These are phyloP conservation scores for Mactra quadrangularis DNA, from an alignment of 1,140 invertebrate genomes.

Conservation along the genomic window DNA sequence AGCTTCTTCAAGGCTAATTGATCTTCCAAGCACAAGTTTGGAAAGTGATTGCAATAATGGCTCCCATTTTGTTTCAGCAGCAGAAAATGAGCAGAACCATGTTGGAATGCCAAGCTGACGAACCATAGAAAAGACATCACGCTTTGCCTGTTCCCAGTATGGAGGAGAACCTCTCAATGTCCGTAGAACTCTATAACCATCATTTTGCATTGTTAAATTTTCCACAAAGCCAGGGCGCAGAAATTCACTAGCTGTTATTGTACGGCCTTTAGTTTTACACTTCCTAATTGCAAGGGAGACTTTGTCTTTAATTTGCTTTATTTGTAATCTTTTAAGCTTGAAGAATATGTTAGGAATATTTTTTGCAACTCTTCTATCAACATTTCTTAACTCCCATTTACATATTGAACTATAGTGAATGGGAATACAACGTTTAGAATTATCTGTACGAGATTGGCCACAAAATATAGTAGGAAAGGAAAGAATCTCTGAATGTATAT, in stretches of 20 bases:
- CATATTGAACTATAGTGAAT: conserved; percentile 50
- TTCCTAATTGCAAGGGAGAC: conserved; percentile 61
- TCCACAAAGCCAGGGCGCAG: conserved; percentile 40
- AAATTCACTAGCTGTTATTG: conserved; percentile 61
- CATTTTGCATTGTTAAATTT: conserved; percentile 64
- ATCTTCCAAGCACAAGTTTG: conserved; percentile 26
- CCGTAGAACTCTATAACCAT: conserved; percentile 64
- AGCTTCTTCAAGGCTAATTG: conserved; percentile 35
- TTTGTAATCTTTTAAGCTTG: conserved; percentile 68
- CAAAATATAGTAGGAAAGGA: conserved; percentile 53
- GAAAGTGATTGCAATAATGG: conserved; percentile 56
- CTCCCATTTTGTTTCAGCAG: conserved; percentile 64
- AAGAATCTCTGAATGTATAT: no score
- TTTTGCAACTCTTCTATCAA: conserved; percentile 52
- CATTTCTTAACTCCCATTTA: conserved; percentile 53
- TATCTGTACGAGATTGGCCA: conserved; percentile 42
- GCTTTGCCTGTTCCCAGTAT: conserved; percentile 61
- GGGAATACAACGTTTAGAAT: conserved; percentile 28
- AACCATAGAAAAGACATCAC: conserved; percentile 67
- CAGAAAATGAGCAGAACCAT: no score
- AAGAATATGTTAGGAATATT: conserved; percentile 64
- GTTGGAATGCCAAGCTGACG: conserved; percentile 59
- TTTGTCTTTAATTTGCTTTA: conserved; percentile 66
- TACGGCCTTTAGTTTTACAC: conserved; percentile 58
- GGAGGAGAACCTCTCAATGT: conserved; percentile 64